A percentile compares a stretch with the other conserved stretches of the same genome.
Conservation (phyloP, 2,888 invertebrate species). For the Ectemnius cavifrons region DNA sequence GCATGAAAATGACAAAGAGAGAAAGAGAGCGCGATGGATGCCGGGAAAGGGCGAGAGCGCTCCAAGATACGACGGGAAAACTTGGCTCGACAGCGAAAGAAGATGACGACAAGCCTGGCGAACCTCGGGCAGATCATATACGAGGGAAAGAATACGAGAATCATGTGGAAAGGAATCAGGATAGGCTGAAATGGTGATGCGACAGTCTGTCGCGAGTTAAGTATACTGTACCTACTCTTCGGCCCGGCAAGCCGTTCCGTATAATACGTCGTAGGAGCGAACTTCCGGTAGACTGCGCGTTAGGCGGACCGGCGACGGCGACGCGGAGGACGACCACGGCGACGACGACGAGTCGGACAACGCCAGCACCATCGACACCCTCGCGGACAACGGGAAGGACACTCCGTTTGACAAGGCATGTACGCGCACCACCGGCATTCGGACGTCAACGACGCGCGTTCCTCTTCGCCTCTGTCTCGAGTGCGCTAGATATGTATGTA, state of each 20-base stretch:
- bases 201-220: neutral
- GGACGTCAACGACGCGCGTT: constrained; percentile 1
- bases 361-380: constrained; percentile 24
- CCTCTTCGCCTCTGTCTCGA: constrained; percentile 1
- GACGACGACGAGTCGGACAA: constrained; percentile 1
- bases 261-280: neutral
- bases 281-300: constrained; percentile 3
- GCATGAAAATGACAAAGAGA: constrained; percentile 1
- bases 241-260: neutral
- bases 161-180: no score
- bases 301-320: neutral
- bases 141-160: no score
- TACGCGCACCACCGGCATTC: constrained; percentile 14
- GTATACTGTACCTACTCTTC: constrained; percentile 7
- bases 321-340: constrained; percentile 1
- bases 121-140: no score
- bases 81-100: constrained; percentile 4
- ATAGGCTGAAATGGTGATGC: no score
- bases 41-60: constrained; percentile 16
- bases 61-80: neutral
- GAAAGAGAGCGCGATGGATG: constrained; percentile 16
- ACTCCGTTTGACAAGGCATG: constrained; percentile 31
- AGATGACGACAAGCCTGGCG: no score
- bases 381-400: constrained; percentile 15
- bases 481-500: neutral